phyloP scores from a whole-genome alignment of 2,797 vertebrate species.

The Leuciscus waleckii region DNA sequence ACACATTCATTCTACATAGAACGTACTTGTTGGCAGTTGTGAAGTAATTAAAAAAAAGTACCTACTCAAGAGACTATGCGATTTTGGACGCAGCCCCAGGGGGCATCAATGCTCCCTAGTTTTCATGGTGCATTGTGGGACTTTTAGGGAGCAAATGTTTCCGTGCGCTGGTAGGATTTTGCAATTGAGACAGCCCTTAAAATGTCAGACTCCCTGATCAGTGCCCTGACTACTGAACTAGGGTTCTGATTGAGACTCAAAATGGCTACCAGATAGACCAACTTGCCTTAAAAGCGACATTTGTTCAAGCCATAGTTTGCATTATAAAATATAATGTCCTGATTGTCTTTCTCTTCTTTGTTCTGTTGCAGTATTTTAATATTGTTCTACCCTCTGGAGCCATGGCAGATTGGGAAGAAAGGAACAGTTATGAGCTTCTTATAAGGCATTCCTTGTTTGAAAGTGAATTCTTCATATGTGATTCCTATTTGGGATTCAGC shows the following conservation, averaged over 20 bases:
- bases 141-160: too few species aligned
- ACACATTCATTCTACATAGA: background rate
- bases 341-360: background rate
- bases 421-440: constrained; percentile 92
- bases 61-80: background rate
- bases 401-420: constrained; percentile 94
- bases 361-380: constrained; percentile 83
- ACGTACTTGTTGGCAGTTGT: too few species aligned
- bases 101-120: too few species aligned
- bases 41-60: background rate
- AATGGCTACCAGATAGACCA: background rate
- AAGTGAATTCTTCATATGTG: background rate
- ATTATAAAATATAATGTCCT: background rate
- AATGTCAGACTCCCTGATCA: too few species aligned
- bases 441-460: constrained; percentile 65
- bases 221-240: too few species aligned
- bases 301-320: background rate
- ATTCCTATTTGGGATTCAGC: background rate
- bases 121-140: too few species aligned
- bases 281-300: background rate
- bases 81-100: background rate
- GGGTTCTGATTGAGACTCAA: background rate
- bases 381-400: constrained; percentile 85
- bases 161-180: too few species aligned
- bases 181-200: too few species aligned